Evolutionary conservation across 1,140 invertebrate species (phyloP).

Genomic region (Macrobrachium nipponense): DNA sequence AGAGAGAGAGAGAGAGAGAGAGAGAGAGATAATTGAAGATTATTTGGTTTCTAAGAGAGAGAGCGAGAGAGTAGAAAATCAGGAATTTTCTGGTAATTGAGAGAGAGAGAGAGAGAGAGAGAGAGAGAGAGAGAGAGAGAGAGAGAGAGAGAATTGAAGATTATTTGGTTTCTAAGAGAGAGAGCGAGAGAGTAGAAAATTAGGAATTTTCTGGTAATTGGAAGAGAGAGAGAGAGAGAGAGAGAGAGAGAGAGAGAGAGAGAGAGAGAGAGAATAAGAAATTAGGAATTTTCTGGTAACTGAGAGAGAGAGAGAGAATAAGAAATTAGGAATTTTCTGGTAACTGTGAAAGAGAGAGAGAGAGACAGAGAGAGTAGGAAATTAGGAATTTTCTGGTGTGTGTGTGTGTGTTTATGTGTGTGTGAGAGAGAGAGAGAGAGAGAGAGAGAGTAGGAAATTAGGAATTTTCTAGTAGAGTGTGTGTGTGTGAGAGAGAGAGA

Average conservation of each 20-base stretch:
- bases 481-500: neutral
- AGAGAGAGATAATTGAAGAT: neutral
- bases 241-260: neutral
- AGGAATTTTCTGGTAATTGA: neutral
- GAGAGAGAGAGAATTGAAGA: neutral
- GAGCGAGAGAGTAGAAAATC: neutral
- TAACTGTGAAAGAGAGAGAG: neutral
- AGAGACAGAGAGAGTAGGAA: slow-evolving; percentile 1
- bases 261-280: neutral
- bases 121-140: neutral
- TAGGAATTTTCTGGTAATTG: neutral
- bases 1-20: neutral
- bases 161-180: too few species aligned
- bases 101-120: slow-evolving; percentile 19
- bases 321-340: neutral
- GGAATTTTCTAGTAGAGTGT: neutral
- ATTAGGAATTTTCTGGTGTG: neutral
- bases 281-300: too few species aligned
- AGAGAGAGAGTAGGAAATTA: neutral
- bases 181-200: neutral
- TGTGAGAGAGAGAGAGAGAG: slow-evolving; percentile 3
- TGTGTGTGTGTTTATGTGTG: neutral
- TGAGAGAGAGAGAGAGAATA: slow-evolving; percentile 9
- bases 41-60: too few species aligned
- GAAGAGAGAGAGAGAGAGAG: slow-evolving; percentile 22